Conservation (phyloP, 2,113 vertebrate genomes). For the Heloderma charlesbogerti region DNA sequence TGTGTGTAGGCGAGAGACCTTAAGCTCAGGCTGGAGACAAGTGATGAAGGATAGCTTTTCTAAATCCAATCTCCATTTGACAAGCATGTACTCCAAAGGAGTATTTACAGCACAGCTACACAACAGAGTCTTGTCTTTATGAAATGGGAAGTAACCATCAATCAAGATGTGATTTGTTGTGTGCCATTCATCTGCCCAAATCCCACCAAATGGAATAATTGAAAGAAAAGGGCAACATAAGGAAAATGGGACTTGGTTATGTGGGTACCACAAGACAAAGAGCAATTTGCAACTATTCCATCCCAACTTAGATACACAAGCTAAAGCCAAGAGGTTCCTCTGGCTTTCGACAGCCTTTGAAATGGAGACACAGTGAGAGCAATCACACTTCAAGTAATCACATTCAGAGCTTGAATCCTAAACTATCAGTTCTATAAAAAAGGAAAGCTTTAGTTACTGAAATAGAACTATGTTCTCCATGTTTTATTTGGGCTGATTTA, state of each 20-base stretch:
- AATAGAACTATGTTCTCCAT: neutral
- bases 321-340: neutral
- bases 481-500: neutral
- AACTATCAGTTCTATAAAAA: neutral
- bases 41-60: constrained; percentile 15
- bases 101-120: neutral
- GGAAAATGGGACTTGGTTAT: neutral
- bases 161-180: constrained; percentile 6
- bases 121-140: constrained; percentile 3
- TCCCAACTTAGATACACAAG: rapidly evolving
- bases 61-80: constrained; percentile 24
- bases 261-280: neutral
- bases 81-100: neutral
- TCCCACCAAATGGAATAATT: neutral
- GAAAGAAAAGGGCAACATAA: constrained; percentile 1
- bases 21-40: neutral
- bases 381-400: constrained; percentile 15
- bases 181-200: neutral
- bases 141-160: constrained; percentile 23
- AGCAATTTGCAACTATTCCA: neutral
- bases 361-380: neutral
- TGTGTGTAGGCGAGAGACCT: neutral
- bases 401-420: neutral
- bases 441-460: neutral
- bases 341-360: neutral